These are phyloP conservation scores for Neolamprologus hecqui DNA, from an alignment of 2,113 vertebrate species.

Conservation along the genomic window DNA sequence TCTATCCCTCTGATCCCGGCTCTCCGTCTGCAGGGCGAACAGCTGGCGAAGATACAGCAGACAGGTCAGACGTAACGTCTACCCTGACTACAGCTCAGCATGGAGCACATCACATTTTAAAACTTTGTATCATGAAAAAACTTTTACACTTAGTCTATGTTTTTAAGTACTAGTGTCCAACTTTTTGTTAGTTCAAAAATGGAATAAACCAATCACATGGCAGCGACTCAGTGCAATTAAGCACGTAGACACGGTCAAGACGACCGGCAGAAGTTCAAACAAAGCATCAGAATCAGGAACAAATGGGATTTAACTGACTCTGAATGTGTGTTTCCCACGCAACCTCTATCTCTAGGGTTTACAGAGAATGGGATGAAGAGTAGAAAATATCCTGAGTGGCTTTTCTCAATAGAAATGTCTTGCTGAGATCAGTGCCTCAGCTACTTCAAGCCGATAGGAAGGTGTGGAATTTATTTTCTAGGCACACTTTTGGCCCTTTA, in stretches of 20 bases:
- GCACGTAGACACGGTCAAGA: not conserved
- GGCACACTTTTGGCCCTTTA: not conserved
- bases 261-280: not conserved
- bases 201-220: not conserved
- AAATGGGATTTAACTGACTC: not conserved
- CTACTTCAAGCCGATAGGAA: not conserved
- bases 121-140: not conserved
- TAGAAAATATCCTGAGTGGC: not conserved
- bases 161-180: not conserved
- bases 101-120: not conserved
- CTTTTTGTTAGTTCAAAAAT: not conserved
- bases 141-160: not conserved
- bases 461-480: not conserved
- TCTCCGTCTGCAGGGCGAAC: slow-evolving; percentile 86
- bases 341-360: not conserved
- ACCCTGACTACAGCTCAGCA: not conserved
- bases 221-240: not conserved
- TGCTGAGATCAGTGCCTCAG: not conserved
- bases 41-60: slow-evolving; percentile 63
- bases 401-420: not conserved
- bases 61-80: not conserved
- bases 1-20: slow-evolving; percentile 71
- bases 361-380: not conserved
- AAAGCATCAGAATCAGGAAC: not conserved
- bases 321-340: not conserved